These are phyloP conservation scores for Diadophis punctatus DNA, from an alignment of 2,113 vertebrate genomes.

Conservation along the genomic window DNA sequence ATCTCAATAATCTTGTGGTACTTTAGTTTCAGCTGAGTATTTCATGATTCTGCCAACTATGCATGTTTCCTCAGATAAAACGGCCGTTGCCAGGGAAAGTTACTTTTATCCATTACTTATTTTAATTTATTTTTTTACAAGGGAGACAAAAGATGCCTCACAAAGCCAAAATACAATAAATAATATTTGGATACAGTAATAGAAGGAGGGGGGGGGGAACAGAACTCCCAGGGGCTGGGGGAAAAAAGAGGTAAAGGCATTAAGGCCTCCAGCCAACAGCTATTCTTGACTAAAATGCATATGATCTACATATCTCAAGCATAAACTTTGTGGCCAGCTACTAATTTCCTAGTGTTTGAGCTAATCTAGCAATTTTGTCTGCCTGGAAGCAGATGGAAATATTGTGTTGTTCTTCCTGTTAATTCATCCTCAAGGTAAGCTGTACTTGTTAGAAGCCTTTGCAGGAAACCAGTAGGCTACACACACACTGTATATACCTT, in stretches of 20 bases:
- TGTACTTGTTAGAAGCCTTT: background rate
- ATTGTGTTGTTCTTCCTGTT: background rate
- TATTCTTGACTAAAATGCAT: background rate
- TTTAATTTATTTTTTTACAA: background rate
- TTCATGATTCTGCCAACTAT: background rate
- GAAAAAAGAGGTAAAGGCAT: background rate
- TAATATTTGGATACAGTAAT: background rate
- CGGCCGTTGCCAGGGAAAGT: background rate
- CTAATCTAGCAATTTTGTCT: background rate
- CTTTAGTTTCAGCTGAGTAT: background rate
- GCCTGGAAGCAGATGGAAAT: background rate
- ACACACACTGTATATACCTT: background rate
- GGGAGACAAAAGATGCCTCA: background rate
- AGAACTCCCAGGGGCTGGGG: background rate
- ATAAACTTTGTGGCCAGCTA: background rate
- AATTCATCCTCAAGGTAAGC: background rate
- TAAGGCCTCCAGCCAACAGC: background rate
- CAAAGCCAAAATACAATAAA: background rate
- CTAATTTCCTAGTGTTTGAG: background rate
- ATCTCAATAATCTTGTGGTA: background rate
- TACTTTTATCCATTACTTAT: background rate
- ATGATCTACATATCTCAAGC: background rate
- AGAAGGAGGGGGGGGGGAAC: background rate
- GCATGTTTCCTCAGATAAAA: background rate
- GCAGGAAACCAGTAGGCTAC: background rate